Base-by-base conservation (phyloP, 2,113 vertebrate genomes). In the Speoplatyrhinus poulsoni region DNA sequence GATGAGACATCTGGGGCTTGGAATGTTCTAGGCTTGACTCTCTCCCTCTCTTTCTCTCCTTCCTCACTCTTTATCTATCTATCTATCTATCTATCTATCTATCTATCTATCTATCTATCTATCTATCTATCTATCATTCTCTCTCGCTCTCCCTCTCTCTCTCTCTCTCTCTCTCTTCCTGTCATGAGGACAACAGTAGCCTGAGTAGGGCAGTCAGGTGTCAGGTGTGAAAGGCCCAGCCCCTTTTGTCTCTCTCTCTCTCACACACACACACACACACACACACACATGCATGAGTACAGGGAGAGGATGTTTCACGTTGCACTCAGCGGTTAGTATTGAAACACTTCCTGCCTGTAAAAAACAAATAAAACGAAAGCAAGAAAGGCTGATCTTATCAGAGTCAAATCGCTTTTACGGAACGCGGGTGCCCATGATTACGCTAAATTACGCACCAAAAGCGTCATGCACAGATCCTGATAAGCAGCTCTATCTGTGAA, bases 1-100 rank as follows among this genome's bases (percentile, higher is more conserved):
- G 78, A 76, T 75, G 82, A 76, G 67, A 78, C 82, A 82, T 90
- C 85, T 86, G 85, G 69, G 78, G 59, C 82, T 79, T 77, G 83
- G 82, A 88, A 79, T 81, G 81, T 82, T 82, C 72, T 80, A 67
- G 33, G 78, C 73, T 70, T 58, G 71, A 86, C 9, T 49, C 48
- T 49, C 48, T 49, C 48, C 2, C 48, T 49, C 48, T 49, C 8
- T 12, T 9, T 12, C 3, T 10, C 48, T 12, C 12, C 3, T 49
- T 49, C 48, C 8, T 12, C 12, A 12, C 48, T 49, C 2, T 49
- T 49, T 9, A 49, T 12, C 19, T 19, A 19, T 19, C 19, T 19
- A 19, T 19, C 19, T 19, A 19, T 19, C 19, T 19, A 19, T 19
- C 19, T 19, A 19, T 19, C 1, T 19, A 19, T 19, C 19, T 19